Evolutionary conservation across 2,888 invertebrate genomes (phyloP).

Genomic region (Chrysotoxum bicinctum): DNA sequence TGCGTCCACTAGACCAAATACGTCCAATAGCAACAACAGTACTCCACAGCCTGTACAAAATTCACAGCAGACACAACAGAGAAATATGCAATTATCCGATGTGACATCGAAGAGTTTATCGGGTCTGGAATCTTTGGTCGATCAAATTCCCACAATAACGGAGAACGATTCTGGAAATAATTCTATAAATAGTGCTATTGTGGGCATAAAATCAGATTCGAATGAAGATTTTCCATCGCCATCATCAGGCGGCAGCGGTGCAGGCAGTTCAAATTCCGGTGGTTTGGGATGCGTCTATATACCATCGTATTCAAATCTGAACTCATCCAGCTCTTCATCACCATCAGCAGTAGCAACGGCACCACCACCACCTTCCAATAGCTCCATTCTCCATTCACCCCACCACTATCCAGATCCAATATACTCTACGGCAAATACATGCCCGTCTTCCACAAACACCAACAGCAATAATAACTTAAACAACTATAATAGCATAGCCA

Average conservation of each 20-base stretch:
- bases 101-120: slow-evolving; percentile 93
- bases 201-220: slow-evolving; percentile 67
- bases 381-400: slow-evolving; percentile 35
- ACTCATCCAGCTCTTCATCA: slow-evolving; percentile 56
- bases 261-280: slow-evolving; percentile 33
- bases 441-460: slow-evolving; percentile 46
- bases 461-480: slow-evolving; percentile 47
- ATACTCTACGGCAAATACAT: slow-evolving; percentile 53
- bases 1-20: slow-evolving; percentile 34
- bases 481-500: slow-evolving; percentile 75
- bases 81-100: slow-evolving; percentile 81
- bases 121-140: slow-evolving; percentile 93
- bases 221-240: slow-evolving; percentile 67
- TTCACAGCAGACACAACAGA: slow-evolving; percentile 72
- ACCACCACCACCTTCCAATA: slow-evolving; percentile 40
- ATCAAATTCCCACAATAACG: slow-evolving; percentile 94
- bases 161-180: slow-evolving; percentile 84
- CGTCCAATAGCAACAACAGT: slow-evolving; percentile 55
- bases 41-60: slow-evolving; percentile 70
- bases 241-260: slow-evolving; percentile 39
- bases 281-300: slow-evolving; percentile 57
- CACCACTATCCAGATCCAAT: slow-evolving; percentile 61
- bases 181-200: slow-evolving; percentile 73
- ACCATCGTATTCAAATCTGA: slow-evolving; percentile 56
- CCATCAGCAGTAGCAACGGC: slow-evolving; percentile 36